Conservation (phyloP, 1,140 invertebrate genomes). For the Amyelois transitella region DNA sequence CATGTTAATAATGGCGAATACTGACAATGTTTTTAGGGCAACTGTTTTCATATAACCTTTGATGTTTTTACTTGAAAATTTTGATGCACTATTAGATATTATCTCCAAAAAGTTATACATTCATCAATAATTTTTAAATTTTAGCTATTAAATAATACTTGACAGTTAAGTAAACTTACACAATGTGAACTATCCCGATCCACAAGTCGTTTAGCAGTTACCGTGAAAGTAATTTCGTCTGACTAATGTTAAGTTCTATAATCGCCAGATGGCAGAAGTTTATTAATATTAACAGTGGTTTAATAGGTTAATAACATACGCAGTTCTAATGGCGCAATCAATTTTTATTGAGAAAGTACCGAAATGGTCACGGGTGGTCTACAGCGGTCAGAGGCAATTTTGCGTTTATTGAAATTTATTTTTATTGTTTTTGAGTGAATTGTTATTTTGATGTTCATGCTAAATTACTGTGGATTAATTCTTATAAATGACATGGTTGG, state of each 20-base stretch:
- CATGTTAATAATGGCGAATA: too few relatives aligned
- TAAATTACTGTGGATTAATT: not conserved
- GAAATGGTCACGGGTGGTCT: slow-evolving; percentile 42
- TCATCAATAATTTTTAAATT: too few relatives aligned
- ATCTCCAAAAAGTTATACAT: too few relatives aligned
- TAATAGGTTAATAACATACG: slow-evolving; percentile 58
- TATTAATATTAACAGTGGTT: slow-evolving; percentile 55
- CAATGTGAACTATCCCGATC: not conserved
- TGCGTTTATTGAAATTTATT: slow-evolving; percentile 24
- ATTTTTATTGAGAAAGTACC: slow-evolving; percentile 55
- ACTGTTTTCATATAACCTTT: too few relatives aligned
- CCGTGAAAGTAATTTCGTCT: slow-evolving; percentile 13
- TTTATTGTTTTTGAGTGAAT: slow-evolving; percentile 7
- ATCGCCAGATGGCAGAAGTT: slow-evolving; percentile 27
- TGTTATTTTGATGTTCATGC: not conserved
- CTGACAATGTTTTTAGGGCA: too few relatives aligned
- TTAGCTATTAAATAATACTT: too few relatives aligned
- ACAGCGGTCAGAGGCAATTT: slow-evolving; percentile 16
- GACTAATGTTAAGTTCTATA: not conserved
- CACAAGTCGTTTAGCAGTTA: not conserved
- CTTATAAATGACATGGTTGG: not conserved
- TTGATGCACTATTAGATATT: too few relatives aligned
- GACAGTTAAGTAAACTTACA: not conserved
- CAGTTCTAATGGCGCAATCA: slow-evolving; percentile 49
- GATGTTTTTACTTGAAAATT: too few relatives aligned